These are phyloP conservation scores for Gryllus longicercus DNA, from an alignment of 2,888 invertebrate genomes.

Conservation along the genomic window DNA sequence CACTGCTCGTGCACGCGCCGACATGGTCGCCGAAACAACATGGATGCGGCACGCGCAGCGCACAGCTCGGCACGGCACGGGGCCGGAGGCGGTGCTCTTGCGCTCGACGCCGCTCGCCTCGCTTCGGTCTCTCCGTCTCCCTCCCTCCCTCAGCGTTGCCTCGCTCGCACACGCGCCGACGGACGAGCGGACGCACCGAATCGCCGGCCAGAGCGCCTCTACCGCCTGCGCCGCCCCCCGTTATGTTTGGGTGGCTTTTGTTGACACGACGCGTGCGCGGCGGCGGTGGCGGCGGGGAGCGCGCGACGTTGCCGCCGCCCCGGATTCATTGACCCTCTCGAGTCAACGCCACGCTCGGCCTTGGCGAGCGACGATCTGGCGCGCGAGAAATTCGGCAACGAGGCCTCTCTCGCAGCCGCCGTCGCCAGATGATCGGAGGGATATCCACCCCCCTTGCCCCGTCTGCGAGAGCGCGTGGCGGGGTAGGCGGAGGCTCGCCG, in stretches of 20 bases:
- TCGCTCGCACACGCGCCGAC: constrained; percentile 3
- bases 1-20: not conserved
- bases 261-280: not conserved
- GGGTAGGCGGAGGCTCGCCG: not conserved
- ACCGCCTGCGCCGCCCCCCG: not conserved
- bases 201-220: not conserved
- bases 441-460: not conserved
- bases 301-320: constrained; percentile 26
- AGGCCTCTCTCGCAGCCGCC: not conserved
- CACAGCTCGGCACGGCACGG: not conserved
- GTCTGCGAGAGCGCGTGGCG: not conserved
- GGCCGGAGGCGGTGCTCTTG: not conserved
- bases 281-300: not conserved
- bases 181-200: not conserved
- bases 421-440: not conserved
- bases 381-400: not conserved
- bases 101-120: not conserved
- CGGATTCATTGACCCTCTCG: constrained; percentile 28
- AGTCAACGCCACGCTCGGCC: constrained; percentile 23
- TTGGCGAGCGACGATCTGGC: constrained; percentile 19
- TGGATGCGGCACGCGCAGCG: constrained; percentile 18
- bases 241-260: constrained; percentile 11
- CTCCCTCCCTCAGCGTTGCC: not conserved
- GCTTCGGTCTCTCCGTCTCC: not conserved
- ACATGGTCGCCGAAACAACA: not conserved